Evolutionary conservation across 2,888 invertebrate genomes (phyloP), one percentile per base, ranked within the genome.

Genomic region (Eustalomyia histrio): DNA sequence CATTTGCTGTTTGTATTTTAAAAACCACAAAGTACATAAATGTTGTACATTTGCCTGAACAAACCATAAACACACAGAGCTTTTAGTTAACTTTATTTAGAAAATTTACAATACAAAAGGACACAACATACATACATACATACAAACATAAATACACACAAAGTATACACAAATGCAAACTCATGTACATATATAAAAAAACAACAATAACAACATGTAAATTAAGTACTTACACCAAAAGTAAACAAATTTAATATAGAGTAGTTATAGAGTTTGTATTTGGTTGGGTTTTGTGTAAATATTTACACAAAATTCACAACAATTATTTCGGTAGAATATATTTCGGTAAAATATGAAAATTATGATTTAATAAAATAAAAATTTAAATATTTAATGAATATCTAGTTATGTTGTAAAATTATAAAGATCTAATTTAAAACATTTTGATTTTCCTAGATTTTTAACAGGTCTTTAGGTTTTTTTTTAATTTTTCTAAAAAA

Each of bases 191-290:
- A 29, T 6, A 21, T 2, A 21, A 21, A 2, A 21, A 21, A 4
- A 21, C 21, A 21, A 29, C 29, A 29, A 29, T 6, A 29, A 29
- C 29, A 29, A 7, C 29, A 29, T 7, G 29, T 17, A 64, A 64
- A 64, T 64, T 64, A 64, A 52, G 64, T 64, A 52, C 64, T 64
- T 64, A 24, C 24, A 64, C 64, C 12, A 33, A 64, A 64, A 16
- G 16, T 47, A 64, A 64, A 52, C 52, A 52, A 33, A 50, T 33
- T n/a, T 33, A 16, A 16, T 64, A 24, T 16, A 24, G 6, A 24
- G 16, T 17, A 64, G 29, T 64, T 29, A n/a, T n/a, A 33, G 64
- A 52, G 52, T 52, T 10, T 47, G 43, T 47, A 47, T n/a, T 47
- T 47, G n/a, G n/a, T 14, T 47, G 2, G 43, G n/a, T 33, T 14